Evolutionary conservation across 1,140 invertebrate species (phyloP).

Genomic region (Ephestia elutella): DNA sequence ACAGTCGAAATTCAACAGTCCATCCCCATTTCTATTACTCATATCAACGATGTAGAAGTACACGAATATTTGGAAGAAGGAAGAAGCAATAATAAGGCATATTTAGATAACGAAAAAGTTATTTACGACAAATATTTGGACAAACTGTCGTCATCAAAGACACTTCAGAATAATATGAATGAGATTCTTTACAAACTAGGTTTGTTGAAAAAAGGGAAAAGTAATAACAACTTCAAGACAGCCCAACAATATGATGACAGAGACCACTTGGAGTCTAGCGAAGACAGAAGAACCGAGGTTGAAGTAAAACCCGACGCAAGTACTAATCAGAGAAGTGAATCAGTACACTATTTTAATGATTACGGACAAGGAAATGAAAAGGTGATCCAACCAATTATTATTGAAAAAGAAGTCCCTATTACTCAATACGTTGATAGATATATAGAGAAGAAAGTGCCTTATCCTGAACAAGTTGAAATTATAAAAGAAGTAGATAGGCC

Average conservation of each 20-base stretch:
- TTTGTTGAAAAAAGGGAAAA: constrained; percentile 29
- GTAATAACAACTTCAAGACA: constrained; percentile 27
- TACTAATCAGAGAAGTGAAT: constrained; percentile 34
- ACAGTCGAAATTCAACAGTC: constrained; percentile 77
- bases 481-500: constrained; percentile 70
- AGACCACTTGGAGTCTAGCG: constrained; percentile 45
- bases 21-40: constrained; percentile 68
- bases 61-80: constrained; percentile 70
- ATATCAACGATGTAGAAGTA: constrained; percentile 67
- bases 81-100: constrained; percentile 43
- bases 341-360: constrained; percentile 27
- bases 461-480: constrained; percentile 71
- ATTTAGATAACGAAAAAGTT: constrained; percentile 37
- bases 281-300: constrained; percentile 42
- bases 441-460: constrained; percentile 73
- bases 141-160: constrained; percentile 42
- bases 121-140: constrained; percentile 49
- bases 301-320: constrained; percentile 32
- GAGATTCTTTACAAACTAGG: constrained; percentile 45
- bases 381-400: constrained; percentile 64
- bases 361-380: constrained; percentile 28
- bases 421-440: constrained; percentile 73
- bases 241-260: constrained; percentile 32
- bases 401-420: constrained; percentile 74
- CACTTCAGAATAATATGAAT: constrained; percentile 48